Evolutionary conservation across 2,113 vertebrate species (phyloP).

Genomic region (Craseonycteris thonglongyai): DNA sequence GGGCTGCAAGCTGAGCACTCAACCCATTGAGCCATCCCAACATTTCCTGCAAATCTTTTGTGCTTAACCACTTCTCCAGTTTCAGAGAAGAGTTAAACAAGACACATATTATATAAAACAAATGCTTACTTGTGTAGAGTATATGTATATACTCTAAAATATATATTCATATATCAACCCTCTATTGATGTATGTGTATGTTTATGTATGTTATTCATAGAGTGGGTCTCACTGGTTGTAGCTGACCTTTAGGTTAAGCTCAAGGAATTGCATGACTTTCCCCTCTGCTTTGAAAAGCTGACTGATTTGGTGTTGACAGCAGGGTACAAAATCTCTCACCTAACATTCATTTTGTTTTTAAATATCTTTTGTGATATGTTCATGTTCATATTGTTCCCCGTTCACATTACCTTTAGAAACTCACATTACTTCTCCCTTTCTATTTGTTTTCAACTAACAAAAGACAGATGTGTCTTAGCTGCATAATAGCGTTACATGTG

Average conservation of each 20-base stretch:
- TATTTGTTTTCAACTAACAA: background rate
- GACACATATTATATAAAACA: background rate
- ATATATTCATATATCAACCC: background rate
- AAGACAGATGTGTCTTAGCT: background rate
- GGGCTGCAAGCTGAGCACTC: too few relatives aligned
- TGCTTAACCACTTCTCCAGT: background rate
- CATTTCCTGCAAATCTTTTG: too few relatives aligned
- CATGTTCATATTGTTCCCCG: background rate
- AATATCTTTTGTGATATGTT: background rate
- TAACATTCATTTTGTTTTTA: background rate
- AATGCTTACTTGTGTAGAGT: background rate
- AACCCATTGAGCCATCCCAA: too few relatives aligned
- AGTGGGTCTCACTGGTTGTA: background rate
- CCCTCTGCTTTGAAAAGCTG: background rate
- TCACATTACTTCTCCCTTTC: background rate
- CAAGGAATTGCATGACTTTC: background rate
- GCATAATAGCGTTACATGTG: background rate
- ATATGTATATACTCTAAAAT: background rate
- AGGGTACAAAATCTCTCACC: background rate
- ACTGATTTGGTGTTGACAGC: background rate
- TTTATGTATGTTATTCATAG: background rate
- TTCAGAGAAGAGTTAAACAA: background rate
- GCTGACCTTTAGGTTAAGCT: background rate
- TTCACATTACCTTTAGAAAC: background rate
- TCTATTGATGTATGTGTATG: background rate